Evolutionary conservation across 1,140 invertebrate species (phyloP).

Genomic region (Drosophila ambigua): DNA sequence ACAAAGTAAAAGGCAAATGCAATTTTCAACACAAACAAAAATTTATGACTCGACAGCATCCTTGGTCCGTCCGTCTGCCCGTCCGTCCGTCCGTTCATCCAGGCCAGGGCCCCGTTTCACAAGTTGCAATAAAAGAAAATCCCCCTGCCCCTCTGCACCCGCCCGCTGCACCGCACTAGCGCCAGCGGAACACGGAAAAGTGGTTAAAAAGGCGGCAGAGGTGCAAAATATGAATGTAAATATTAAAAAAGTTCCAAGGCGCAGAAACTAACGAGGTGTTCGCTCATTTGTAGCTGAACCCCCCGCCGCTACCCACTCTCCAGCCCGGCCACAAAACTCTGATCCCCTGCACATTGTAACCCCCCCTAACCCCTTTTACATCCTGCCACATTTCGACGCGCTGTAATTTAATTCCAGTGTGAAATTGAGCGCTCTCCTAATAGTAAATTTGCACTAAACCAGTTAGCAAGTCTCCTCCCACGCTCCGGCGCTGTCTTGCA

Average conservation of each 20-base stretch:
- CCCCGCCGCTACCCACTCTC: conserved; percentile 4
- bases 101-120: conserved; percentile 10
- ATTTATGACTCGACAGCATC: conserved; percentile 64
- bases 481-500: conserved; percentile 37
- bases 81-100: conserved; percentile 16
- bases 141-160: too few species aligned
- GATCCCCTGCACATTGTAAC: not conserved
- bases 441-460: conserved; percentile 78
- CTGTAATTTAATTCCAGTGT: conserved; percentile 76
- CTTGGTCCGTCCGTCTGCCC: conserved; percentile 31
- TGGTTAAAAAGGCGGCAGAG: conserved; percentile 56
- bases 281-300: conserved; percentile 61
- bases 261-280: conserved; percentile 77
- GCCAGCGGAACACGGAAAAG: conserved; percentile 24
- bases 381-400: conserved; percentile 53
- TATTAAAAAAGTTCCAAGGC: conserved; percentile 81
- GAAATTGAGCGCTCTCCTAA: conserved; percentile 79
- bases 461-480: conserved; percentile 55
- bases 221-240: conserved; percentile 82
- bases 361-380: not conserved
- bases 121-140: conserved; percentile 56
- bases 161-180: not conserved
- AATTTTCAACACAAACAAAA: conserved; percentile 81
- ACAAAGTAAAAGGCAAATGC: conserved; percentile 78
- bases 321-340: conserved; percentile 16